phyloP scores from a whole-genome alignment of 1,140 invertebrate species.

The Scaptodrosophila lebanonensis region DNA sequence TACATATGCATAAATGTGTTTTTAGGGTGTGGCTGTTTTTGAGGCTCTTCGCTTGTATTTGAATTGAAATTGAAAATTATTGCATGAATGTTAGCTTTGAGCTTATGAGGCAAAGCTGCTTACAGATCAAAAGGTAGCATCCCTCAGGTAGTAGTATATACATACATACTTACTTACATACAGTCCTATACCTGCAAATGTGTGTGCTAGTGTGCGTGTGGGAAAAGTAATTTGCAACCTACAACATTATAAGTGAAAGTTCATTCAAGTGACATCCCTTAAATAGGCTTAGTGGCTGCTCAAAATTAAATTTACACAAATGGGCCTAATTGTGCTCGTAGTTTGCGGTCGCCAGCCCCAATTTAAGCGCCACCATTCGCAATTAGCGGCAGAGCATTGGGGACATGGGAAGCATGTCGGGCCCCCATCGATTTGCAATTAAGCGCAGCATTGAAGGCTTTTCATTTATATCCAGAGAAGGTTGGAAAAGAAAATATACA shows the following conservation, averaged over 20 bases:
- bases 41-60: slow-evolving; percentile 26
- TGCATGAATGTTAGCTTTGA: no score
- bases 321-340: slow-evolving; percentile 18
- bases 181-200: not conserved
- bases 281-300: slow-evolving; percentile 11
- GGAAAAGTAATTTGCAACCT: not conserved
- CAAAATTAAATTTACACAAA: slow-evolving; percentile 35
- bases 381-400: slow-evolving; percentile 49
- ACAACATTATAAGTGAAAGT: slow-evolving; percentile 9
- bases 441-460: slow-evolving; percentile 25
- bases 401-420: no score
- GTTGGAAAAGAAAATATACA: no score
- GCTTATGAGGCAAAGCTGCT: no score
- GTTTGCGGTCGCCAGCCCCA: not conserved
- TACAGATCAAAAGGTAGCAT: slow-evolving; percentile 8
- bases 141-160: no score
- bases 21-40: no score
- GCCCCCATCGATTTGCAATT: slow-evolving; percentile 66
- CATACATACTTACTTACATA: no score
- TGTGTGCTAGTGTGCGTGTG: slow-evolving; percentile 3
- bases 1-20: no score
- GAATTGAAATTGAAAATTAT: slow-evolving; percentile 49
- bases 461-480: no score
- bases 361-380: slow-evolving; percentile 34
- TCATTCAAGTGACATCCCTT: slow-evolving; percentile 9